These are phyloP conservation scores for Tigriopus californicus DNA, from an alignment of 2,888 invertebrate genomes.

Conservation along the genomic window DNA sequence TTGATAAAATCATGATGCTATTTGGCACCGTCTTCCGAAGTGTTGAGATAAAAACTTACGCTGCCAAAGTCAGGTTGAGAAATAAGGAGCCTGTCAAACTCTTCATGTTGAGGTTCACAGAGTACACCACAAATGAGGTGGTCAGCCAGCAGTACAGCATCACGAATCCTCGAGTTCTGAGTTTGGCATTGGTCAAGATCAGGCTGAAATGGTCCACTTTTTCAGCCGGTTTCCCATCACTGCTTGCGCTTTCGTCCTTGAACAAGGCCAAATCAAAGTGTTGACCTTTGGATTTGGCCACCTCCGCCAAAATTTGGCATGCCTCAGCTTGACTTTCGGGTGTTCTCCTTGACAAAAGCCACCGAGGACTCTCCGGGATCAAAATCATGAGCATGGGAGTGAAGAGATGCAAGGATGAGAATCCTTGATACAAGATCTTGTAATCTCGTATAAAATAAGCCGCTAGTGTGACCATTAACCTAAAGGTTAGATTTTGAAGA, in stretches of 20 bases:
- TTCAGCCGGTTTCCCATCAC: neutral
- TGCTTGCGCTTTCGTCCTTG: neutral
- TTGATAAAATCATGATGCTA: too few species aligned
- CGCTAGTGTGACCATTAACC: neutral
- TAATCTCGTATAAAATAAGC: constrained; percentile 9
- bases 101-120: constrained; percentile 9
- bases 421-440: neutral
- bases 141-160: constrained; percentile 13
- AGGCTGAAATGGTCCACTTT: neutral
- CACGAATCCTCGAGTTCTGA: neutral
- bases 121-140: constrained; percentile 6
- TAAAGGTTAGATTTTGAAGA: neutral
- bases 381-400: neutral
- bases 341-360: constrained; percentile 1
- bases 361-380: constrained; percentile 13
- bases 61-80: neutral
- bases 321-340: neutral
- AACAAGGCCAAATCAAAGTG: neutral
- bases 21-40: too few species aligned
- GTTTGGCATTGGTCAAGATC: neutral
- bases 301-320: neutral
- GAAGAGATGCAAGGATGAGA: neutral
- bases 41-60: neutral
- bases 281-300: neutral
- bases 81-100: constrained; percentile 9